Evolutionary conservation across 2,797 vertebrate genomes (phyloP).

Genomic region (Loris lydekkerianus): DNA sequence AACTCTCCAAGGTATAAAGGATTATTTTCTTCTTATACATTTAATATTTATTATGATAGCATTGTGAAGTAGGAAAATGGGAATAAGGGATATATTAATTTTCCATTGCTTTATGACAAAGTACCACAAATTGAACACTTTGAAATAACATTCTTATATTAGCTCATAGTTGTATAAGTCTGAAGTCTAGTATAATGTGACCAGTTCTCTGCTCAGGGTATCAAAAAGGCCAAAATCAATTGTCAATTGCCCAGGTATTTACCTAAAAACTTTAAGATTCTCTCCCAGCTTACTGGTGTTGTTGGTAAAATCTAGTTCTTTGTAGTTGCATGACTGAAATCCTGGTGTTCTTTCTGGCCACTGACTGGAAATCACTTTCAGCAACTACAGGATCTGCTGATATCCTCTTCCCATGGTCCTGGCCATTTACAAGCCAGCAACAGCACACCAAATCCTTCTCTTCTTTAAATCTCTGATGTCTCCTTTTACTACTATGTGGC

Average conservation of each 20-base stretch:
- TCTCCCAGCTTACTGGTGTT: background rate
- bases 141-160: background rate
- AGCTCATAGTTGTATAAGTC: background rate
- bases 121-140: background rate
- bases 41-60: background rate
- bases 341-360: background rate
- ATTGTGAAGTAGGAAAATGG: background rate
- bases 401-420: background rate
- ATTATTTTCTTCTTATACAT: background rate
- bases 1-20: background rate
- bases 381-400: background rate
- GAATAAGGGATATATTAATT: background rate
- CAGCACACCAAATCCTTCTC: background rate
- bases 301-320: background rate
- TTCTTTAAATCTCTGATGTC: background rate
- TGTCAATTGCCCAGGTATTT: background rate
- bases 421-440: background rate
- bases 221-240: background rate
- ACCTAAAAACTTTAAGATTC: conserved; percentile 5
- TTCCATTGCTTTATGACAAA: background rate
- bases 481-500: background rate
- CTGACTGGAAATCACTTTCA: background rate
- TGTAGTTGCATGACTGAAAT: background rate
- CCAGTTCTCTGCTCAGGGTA: background rate
- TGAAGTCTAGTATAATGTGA: background rate